Base-by-base conservation (phyloP, 2,888 invertebrate species). In the Oscheius sp. region DNA sequence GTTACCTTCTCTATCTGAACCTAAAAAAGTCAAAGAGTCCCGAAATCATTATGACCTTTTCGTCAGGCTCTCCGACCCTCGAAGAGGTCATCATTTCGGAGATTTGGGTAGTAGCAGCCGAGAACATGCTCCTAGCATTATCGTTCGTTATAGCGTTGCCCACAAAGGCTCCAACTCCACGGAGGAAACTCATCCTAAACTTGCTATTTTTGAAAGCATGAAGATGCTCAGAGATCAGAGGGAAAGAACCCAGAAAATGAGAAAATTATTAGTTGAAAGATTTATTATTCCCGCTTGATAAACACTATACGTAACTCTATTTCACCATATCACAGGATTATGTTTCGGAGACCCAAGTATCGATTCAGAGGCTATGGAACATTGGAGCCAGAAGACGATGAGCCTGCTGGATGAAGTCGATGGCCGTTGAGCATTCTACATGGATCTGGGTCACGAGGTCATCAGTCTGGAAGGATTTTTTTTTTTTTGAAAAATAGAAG, bases 381-480 rank as follows among this genome's bases (percentile, higher is more conserved):
- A 74, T 74, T n/a, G 74, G 74, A 21, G 33, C 35, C 13, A 74
- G 68, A 29, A 74, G 66, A 13, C 68, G 57, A 37, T 68, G 68
- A 29, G 74, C 66, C 47, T 74, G 74, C n/a, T 35, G 57, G 37
- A 74, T 35, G 50, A 74, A 68, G 42, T 57, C 74, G 10, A 74
- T n/a, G 10, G 74, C 74, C 21, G 68, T 58, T 3, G 66, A 68
- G 2, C 50, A 51, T 37, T 74, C 74, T 3, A 74, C 51, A 29
- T 50, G 58, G 13, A 47, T n/a, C 32, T 68, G 66, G n/a, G 74
- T 74, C 13, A 50, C 47, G 5, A 68, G 33, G 9, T 66, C 74
- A n/a, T 74, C 74, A 9, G 29, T 32, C 74, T 74, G n/a, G 57
- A 74, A 21, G 21, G 21, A 42, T 42, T 42, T 42, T 42, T 42